Percentiles rank a stretch among this genome's conserved stretches.
Evolutionary conservation across 2,113 vertebrate species (phyloP).

Genomic region (Coracopsis vasa): DNA sequence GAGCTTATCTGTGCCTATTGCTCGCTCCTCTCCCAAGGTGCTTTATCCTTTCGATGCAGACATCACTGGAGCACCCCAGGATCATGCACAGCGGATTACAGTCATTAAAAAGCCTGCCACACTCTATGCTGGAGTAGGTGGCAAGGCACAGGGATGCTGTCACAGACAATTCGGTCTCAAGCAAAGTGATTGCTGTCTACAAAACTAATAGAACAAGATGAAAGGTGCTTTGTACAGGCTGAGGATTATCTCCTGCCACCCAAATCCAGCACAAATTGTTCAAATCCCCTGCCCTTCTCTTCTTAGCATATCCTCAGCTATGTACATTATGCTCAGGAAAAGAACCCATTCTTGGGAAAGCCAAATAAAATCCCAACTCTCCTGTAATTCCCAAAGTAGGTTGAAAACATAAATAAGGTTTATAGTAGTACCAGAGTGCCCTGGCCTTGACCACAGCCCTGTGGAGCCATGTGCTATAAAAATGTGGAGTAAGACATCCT

Average conservation of each 20-base stretch:
- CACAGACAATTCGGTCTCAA: neutral
- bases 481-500: neutral
- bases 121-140: neutral
- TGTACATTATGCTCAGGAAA: neutral
- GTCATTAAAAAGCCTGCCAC: neutral
- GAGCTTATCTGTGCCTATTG: neutral
- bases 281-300: neutral
- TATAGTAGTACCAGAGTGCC: neutral
- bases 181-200: neutral
- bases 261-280: neutral
- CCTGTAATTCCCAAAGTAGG: neutral
- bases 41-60: neutral
- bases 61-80: neutral
- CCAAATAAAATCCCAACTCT: neutral
- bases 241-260: constrained; percentile 9
- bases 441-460: neutral
- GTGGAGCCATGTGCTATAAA: neutral
- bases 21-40: neutral
- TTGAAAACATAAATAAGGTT: neutral
- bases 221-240: neutral
- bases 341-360: neutral
- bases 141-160: neutral
- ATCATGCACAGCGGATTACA: neutral
- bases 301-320: neutral
- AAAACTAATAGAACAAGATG: neutral